phyloP scores from a whole-genome alignment of 2,113 vertebrate species.

The Peromyscus maniculatus region DNA sequence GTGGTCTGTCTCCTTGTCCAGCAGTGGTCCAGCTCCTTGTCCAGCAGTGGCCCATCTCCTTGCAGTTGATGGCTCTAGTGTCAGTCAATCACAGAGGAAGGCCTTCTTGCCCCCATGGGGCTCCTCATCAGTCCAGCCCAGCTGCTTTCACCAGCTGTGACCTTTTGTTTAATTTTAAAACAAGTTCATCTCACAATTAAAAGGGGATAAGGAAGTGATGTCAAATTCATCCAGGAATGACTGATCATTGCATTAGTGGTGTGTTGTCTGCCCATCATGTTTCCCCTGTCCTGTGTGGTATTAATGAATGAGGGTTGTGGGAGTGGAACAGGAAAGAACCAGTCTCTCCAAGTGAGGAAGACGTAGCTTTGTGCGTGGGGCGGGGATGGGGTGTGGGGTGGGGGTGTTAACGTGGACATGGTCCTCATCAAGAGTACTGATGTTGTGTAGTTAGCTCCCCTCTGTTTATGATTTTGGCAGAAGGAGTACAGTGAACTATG shows the following conservation, averaged over 20 bases:
- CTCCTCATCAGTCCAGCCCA: not conserved
- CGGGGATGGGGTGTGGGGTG: not conserved
- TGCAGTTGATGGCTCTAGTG: not conserved
- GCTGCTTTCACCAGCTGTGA: not conserved
- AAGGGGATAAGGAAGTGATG: constrained; percentile 22
- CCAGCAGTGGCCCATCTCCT: not conserved
- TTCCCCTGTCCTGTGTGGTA: not conserved
- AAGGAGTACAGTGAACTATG: constrained; percentile 61
- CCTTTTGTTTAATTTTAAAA: not conserved
- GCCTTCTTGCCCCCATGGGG: not conserved
- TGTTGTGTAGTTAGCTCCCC: constrained; percentile 77
- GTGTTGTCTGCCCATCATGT: not conserved
- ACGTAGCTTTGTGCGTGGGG: not conserved
- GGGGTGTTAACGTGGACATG: not conserved
- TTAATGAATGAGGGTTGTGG: not conserved
- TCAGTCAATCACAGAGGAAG: not conserved
- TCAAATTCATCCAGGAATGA: not conserved
- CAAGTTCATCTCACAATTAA: not conserved
- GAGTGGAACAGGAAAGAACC: not conserved
- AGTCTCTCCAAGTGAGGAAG: not conserved
- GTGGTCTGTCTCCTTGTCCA: too few relatives aligned
- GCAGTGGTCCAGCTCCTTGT: too few relatives aligned
- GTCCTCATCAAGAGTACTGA: constrained; percentile 70
- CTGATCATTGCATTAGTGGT: not conserved
- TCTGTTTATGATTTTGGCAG: constrained; percentile 79